Conservation (phyloP, 2,797 vertebrate species). For the Epinephelus coioides region DNA sequence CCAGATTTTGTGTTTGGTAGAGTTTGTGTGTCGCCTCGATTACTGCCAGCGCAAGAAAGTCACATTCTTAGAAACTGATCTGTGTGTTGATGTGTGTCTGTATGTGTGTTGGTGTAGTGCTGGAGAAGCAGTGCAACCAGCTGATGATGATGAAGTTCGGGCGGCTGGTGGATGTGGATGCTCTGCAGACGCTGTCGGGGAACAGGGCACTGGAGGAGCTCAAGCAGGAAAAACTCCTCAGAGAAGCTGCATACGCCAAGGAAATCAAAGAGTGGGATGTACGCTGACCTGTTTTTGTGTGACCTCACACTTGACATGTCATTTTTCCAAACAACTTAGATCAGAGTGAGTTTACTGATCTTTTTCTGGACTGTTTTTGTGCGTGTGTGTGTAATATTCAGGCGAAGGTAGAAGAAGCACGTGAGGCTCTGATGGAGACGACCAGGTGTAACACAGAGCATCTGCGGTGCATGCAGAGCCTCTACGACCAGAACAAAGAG, state of each 20-base stretch:
- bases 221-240: conserved; percentile 85
- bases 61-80: not conserved
- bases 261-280: conserved; percentile 88
- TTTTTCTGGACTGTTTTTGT: not conserved
- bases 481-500: conserved; percentile 84
- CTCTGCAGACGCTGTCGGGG: conserved; percentile 88
- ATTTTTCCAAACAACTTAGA: not conserved
- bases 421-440: conserved; percentile 80
- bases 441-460: conserved; percentile 87
- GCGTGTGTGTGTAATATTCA: conserved; percentile 60
- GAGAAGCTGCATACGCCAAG: conserved; percentile 74
- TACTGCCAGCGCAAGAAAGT: not conserved
- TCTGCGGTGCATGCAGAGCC: conserved; percentile 79
- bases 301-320: conserved; percentile 6
- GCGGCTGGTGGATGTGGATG: conserved; percentile 89
- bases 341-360: not conserved
- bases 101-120: conserved; percentile 71
- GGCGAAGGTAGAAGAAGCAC: conserved; percentile 83
- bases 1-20: too few relatives aligned
- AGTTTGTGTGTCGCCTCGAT: too few relatives aligned
- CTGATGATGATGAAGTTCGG: conserved; percentile 93
- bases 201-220: conserved; percentile 89
- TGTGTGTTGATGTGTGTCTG: conserved; percentile 22
- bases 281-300: conserved; percentile 35
- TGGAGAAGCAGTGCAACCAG: conserved; percentile 85